Base-by-base conservation (phyloP, 2,113 vertebrate genomes). In the Ancistrus triradiatus region DNA sequence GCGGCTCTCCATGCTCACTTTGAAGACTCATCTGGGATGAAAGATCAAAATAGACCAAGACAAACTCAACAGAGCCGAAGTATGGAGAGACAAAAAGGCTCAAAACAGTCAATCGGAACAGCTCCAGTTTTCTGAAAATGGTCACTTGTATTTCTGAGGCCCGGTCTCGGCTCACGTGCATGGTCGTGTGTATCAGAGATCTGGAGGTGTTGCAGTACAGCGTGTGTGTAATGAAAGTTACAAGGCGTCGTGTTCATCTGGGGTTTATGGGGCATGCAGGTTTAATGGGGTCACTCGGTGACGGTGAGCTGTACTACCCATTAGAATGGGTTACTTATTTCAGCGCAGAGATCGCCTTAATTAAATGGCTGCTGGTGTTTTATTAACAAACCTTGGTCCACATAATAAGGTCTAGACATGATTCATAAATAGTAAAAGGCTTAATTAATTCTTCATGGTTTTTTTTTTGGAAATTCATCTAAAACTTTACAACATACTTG, bases 271-370 rank as follows among this genome's bases (percentile, higher is more conserved):
- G 66, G 33, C 74, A 13, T 79, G 78, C 63, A 70, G 64, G 73
- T 82, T 81, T 75, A 78, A 77, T 78, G 75, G 77, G 77, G 80
- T 84, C 80, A 82, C 17, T 74, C 73, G 73, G 63, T 66, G 59
- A n/a, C 14, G 48, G 66, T 70, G 65, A 48, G 50, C 27, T 55
- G 10, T 31, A 43, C 38, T 27, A 25, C 28, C 24, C 6, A 14
- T 55, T 19, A 40, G 19, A 22, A 56, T 35, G 19, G 21, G 33
- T 56, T 40, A 57, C 27, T 31, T 4, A n/a, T 43, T 15, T 3
- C 3, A 43, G n/a, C 7, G 15, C 3, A 15, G n/a, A n/a, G 7
- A n/a, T 1, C 3, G 27, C 7, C 3, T 31, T 31, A 31, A 22
- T 6, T 51, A 31, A 51, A 17, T 53, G 17, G 15, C 18, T 19